Conservation (phyloP, 1,140 invertebrate genomes). For the Hydropsyche tenuis region DNA sequence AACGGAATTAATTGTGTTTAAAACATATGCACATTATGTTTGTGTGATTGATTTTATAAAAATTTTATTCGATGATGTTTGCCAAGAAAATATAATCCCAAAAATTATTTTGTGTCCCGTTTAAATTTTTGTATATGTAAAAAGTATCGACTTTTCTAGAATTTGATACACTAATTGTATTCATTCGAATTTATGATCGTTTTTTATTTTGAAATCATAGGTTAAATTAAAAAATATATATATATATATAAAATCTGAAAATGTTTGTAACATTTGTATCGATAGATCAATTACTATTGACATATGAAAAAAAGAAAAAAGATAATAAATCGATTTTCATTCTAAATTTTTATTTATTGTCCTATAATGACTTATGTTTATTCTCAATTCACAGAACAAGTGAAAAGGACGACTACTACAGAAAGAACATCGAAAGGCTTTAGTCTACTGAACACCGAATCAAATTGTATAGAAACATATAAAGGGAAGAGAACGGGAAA, state of each 20-base stretch:
- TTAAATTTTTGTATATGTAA: neutral
- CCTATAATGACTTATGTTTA: no score
- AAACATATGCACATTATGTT: conserved; percentile 7
- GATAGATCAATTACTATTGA: conserved; percentile 13
- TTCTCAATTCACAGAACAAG: no score
- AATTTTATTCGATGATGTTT: neutral
- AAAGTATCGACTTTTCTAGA: conserved; percentile 4
- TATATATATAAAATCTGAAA: neutral
- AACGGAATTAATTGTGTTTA: neutral
- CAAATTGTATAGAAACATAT: neutral
- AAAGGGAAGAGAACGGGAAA: neutral
- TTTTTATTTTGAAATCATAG: conserved; percentile 3
- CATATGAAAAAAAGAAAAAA: conserved; percentile 4
- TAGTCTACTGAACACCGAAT: neutral
- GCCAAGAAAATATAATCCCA: neutral
- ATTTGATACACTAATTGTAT: neutral
- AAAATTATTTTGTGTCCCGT: no score
- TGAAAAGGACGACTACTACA: no score
- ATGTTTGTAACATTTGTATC: conserved; percentile 25
- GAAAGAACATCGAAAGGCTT: neutral
- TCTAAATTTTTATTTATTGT: neutral
- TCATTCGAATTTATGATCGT: conserved; percentile 8
- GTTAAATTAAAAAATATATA: neutral
- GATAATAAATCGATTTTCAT: conserved; percentile 22
- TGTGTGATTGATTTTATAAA: conserved; percentile 25